Evolutionary conservation across 2,113 vertebrate species (phyloP), one percentile per base, ranked within the genome.

Genomic region (Paradoxurus hermaphroditus): DNA sequence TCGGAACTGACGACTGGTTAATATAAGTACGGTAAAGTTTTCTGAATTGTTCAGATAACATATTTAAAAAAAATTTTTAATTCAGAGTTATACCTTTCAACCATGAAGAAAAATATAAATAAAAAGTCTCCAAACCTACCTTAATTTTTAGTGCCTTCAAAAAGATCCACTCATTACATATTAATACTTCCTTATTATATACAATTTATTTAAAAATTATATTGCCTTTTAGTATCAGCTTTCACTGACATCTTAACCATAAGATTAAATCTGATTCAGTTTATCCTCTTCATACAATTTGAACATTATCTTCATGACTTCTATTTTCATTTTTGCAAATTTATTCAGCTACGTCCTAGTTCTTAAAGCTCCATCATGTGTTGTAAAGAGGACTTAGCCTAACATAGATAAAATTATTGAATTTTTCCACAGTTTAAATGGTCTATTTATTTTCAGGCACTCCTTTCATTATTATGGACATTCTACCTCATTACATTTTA

Each of bases 151-250:
- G 36, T 94, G 49, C 89, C 65, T 98, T 98, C 95, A 95, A 88
- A 98, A 82, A 97, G 7, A 94, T 96, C 77, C 94, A 86, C 90
- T 98, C 62, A 98, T 98, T 98, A 98, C 98, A 98, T 98, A 96
- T 98, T 96, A 97, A 98, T 85, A 96, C 81, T 90, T 98, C 94
- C 95, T 97, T 97, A 98, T 96, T 98, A 98, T 91, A 95, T n/a
- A 63, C 88, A 97, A 97, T 98, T 98, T 98, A 97, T 86, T 97
- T 98, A 97, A 96, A 98, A 98, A 96, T 98, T 97, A 94, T 97
- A 96, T 93, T 97, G 68, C 67, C 23, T 89, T 93, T 97, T 92
- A 96, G 98, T 98, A 97, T 94, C 96, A 97, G 44, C 83, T 97
- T 96, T 86, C 90, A 94, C 4, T 34, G 89, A 97, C 95, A 98